Base-by-base conservation (phyloP, 2,113 vertebrate genomes). In the Pipra filicauda region DNA sequence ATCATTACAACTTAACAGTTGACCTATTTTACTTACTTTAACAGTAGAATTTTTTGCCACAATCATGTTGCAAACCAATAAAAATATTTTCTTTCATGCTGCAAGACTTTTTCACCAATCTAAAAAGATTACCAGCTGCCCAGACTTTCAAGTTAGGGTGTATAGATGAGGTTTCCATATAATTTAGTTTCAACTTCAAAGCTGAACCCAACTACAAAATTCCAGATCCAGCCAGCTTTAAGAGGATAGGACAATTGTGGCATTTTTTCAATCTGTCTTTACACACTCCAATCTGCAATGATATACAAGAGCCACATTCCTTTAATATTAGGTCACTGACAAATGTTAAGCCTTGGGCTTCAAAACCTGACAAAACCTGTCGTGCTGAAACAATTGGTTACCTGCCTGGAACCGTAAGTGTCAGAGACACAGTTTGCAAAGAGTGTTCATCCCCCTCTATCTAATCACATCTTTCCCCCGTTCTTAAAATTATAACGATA, bases 341-440 rank as follows among this genome's bases (percentile, higher is more conserved):
- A 95, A 96, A 97, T 70, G 49, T 79, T 96, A 95, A 73, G 92
- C 91, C 83, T 91, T 88, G 92, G 88, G 90, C 89, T 92, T 96
- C 76, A 95, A 96, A 91, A 91, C 88, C 66, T 95, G 91, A 92
- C 82, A 92, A 83, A 96, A 88, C 85, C 78, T 96, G 83, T 75
- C 27, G 2, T 27, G 81, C 17, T 94, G 77, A 93, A 96, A 94
- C 82, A 88, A 74, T 35, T 79, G 54, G 55, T 95, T 91, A 95
- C 91, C 80, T 93, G 88, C 88, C 91, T 66, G 55, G 35, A 80
- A 87, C 82, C 80, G 67, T 57, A 91, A 87, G 67, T 70, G 55
- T 79, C 51, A 85, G 37, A 1, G 8, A 96, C 39, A 91, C 15
- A 59, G 77, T 91, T 72, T 89, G 71, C 48, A 74, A 67, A 82